Base-by-base conservation (phyloP, 2,888 invertebrate species). In the Mimas tiliae region DNA sequence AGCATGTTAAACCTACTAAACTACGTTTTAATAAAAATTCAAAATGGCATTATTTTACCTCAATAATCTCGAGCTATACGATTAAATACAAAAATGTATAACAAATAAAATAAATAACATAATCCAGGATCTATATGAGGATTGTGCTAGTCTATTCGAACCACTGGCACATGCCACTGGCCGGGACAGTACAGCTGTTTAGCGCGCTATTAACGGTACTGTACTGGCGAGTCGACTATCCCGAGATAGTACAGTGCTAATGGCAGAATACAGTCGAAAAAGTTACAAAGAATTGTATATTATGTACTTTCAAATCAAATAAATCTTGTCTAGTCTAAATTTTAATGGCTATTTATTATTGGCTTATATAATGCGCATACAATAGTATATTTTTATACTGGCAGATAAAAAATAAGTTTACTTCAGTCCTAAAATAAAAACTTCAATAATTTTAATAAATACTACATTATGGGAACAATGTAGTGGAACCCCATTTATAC, bases 141-240 rank as follows among this genome's bases (percentile, higher is more conserved):
- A 58, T 58, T 58, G 12, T 58, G 42, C 42, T 58, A 38, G 19
- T 58, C 9, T 19, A 38, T 12, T 21, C 1, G 12, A 12, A 12
- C 38, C 42, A 58, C 58, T 58, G 16, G 19, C 42, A 38, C 19
- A 42, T 12, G 38, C 27, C 27, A 52, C 52, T 53, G 53, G 34
- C 53, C n/a, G 7, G 34, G 33, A 33, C 34, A 34, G 8, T 53
- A 53, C 27, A 27, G 27, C 27, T 27, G 27, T 27, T 27, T 27
- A 27, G 27, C 27, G 27, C 27, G 6, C 11, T 27, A 11, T 1
- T 11, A 42, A 42, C 42, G 55, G 16, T 3, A n/a, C 53, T 53
- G 42, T 19, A 58, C 42, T 19, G 42, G 42, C 19, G 9, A 38
- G 16, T 12, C 7, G 6, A 42, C 42, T 38, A 58, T 42, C 38